Evolutionary conservation across 2,888 invertebrate genomes (phyloP).

Genomic region (Pachymerium ferrugineum): DNA sequence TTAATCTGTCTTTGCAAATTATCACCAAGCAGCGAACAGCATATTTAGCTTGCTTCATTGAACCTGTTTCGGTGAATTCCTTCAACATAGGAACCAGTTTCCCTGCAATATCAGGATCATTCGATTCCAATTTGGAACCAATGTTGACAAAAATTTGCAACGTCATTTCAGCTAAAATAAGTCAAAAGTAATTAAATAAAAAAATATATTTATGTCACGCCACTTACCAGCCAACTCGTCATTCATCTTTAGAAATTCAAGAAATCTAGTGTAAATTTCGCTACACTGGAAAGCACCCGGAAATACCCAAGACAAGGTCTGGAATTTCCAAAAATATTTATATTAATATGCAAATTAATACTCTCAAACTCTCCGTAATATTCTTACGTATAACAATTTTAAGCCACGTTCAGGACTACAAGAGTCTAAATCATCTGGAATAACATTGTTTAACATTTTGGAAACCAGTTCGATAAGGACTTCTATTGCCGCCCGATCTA

Average conservation of each 20-base stretch:
- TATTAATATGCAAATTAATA: background rate
- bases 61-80: slow-evolving; percentile 79
- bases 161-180: slow-evolving; percentile 43
- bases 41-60: slow-evolving; percentile 93
- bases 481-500: slow-evolving; percentile 80
- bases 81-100: slow-evolving; percentile 79
- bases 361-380: background rate
- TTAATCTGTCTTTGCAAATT: slow-evolving; percentile 50
- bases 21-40: slow-evolving; percentile 76
- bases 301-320: slow-evolving; percentile 84
- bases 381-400: slow-evolving; percentile 69
- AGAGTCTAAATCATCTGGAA: slow-evolving; percentile 69
- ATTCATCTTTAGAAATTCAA: slow-evolving; percentile 70
- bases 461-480: slow-evolving; percentile 60
- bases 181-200: background rate
- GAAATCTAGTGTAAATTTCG: slow-evolving; percentile 70
- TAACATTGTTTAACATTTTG: slow-evolving; percentile 67
- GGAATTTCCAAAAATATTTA: slow-evolving; percentile 39
- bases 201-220: background rate
- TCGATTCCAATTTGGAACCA: slow-evolving; percentile 45
- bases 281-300: slow-evolving; percentile 86
- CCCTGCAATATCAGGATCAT: slow-evolving; percentile 46
- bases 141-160: slow-evolving; percentile 48
- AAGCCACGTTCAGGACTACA: slow-evolving; percentile 83
- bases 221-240: slow-evolving; percentile 45